A percentile compares a stretch with the other conserved stretches of the same genome.
These are phyloP conservation scores for Pseudotriccus pelzelni DNA, from an alignment of 2,797 vertebrate genomes.

Conservation along the genomic window DNA sequence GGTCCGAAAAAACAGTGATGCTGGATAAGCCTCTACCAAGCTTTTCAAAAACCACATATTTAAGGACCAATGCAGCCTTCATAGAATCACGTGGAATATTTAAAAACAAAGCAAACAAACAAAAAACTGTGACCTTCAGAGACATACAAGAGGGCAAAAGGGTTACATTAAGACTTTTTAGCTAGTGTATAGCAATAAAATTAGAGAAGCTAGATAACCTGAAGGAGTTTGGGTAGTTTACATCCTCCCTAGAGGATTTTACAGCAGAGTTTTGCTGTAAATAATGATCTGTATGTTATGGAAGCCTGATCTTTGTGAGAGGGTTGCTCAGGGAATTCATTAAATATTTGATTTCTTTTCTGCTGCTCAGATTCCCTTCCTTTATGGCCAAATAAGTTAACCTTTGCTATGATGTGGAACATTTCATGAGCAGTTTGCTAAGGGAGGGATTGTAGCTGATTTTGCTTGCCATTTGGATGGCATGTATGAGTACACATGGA, in stretches of 20 bases:
- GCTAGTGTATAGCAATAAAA: neutral
- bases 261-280: neutral
- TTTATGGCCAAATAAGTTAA: neutral
- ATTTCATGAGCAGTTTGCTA: neutral
- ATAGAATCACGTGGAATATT: neutral
- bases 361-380: neutral
- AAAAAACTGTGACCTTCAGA: neutral
- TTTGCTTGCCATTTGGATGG: neutral
- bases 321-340: neutral
- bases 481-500: neutral
- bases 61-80: neutral
- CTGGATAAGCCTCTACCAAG: neutral
- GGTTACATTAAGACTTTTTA: neutral
- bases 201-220: neutral
- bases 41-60: neutral
- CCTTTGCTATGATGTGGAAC: neutral
- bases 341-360: neutral
- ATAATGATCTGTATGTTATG: neutral
- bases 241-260: neutral
- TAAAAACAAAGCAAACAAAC: neutral
- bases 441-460: neutral
- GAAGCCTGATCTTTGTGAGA: neutral
- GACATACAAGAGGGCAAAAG: neutral
- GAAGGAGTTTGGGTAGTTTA: neutral
- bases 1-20: neutral